These are phyloP conservation scores for Sesamia inferens DNA, from an alignment of 2,888 invertebrate species.

Conservation along the genomic window DNA sequence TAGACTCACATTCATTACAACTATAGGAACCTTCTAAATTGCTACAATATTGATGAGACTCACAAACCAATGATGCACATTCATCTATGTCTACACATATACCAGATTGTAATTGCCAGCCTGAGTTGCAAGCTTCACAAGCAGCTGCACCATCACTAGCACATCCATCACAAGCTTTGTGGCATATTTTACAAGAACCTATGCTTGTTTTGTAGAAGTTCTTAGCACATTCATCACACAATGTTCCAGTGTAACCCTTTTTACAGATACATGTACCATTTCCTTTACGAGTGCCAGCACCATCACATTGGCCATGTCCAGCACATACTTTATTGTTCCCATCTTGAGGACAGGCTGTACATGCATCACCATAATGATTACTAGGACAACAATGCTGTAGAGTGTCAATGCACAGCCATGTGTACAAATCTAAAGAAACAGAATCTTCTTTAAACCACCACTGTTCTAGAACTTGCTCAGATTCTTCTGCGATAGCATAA, in stretches of 20 bases:
- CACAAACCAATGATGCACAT: slow-evolving; percentile 91
- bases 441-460: slow-evolving; percentile 95
- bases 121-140: slow-evolving; percentile 89
- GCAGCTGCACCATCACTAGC: slow-evolving; percentile 92
- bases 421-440: slow-evolving; percentile 75
- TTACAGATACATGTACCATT: slow-evolving; percentile 97
- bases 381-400: slow-evolving; percentile 95
- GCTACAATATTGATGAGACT: slow-evolving; percentile 94
- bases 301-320: slow-evolving; percentile 94
- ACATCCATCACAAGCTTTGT: slow-evolving; percentile 94
- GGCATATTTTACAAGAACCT: slow-evolving; percentile 93
- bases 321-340: slow-evolving; percentile 92
- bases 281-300: slow-evolving; percentile 97
- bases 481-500: slow-evolving; percentile 94
- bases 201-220: slow-evolving; percentile 92
- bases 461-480: slow-evolving; percentile 94
- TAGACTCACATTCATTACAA: slow-evolving; percentile 95
- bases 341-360: slow-evolving; percentile 92
- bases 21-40: slow-evolving; percentile 95
- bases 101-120: slow-evolving; percentile 93
- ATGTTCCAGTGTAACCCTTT: slow-evolving; percentile 93
- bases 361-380: slow-evolving; percentile 94
- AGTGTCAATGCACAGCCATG: slow-evolving; percentile 95
- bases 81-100: slow-evolving; percentile 96
- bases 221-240: slow-evolving; percentile 94